Evolutionary conservation across 1,140 invertebrate genomes (phyloP).

Genomic region (Lepidotrigona ventralis): DNA sequence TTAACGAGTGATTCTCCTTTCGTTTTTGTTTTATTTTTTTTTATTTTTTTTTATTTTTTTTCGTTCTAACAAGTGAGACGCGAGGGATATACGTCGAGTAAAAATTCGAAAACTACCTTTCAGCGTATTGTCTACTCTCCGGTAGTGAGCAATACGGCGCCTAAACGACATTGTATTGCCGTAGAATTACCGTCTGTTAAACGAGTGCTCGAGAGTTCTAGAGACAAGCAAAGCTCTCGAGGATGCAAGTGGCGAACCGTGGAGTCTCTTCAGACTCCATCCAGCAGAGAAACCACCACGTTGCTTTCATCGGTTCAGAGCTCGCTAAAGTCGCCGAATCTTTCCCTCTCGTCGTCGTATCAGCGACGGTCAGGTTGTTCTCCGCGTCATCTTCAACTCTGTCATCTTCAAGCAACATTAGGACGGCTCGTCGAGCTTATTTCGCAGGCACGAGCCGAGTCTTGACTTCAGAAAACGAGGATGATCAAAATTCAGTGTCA

Average conservation of each 20-base stretch:
- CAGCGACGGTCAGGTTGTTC: constrained; percentile 49
- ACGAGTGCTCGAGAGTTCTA: constrained; percentile 57
- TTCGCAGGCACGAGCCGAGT: neutral
- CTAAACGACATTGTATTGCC: constrained; percentile 41
- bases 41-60: no score
- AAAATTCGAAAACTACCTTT: neutral
- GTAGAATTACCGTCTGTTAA: constrained; percentile 62
- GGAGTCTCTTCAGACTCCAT: constrained; percentile 62
- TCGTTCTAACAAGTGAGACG: neutral
- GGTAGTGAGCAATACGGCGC: neutral
- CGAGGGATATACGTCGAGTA: neutral
- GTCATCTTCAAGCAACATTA: constrained; percentile 8
- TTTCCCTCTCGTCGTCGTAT: constrained; percentile 40
- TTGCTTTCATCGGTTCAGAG: constrained; percentile 54
- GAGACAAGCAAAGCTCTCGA: constrained; percentile 65
- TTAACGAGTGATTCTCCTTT: neutral
- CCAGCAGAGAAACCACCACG: constrained; percentile 38
- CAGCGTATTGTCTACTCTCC: neutral
- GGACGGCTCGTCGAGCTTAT: neutral
- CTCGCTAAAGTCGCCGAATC: constrained; percentile 44
- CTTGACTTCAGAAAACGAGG: neutral
- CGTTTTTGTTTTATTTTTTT: neutral
- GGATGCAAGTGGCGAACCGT: constrained; percentile 68
- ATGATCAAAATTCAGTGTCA: neutral
- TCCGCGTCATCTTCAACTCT: constrained; percentile 6